phyloP scores from a whole-genome alignment of 1,140 invertebrate genomes.

The Pseudomyrmex flavicornis region DNA sequence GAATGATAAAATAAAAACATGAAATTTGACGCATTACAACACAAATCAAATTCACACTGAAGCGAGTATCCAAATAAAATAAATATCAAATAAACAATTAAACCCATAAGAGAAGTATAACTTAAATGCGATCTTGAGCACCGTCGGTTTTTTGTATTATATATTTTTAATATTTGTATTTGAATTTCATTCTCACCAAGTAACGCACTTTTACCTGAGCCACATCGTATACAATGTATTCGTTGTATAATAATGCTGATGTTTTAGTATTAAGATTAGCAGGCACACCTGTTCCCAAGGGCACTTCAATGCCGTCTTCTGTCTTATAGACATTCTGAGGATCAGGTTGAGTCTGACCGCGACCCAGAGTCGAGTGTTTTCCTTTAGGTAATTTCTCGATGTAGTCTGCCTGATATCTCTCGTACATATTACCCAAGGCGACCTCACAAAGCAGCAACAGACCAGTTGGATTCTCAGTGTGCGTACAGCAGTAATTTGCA shows the following conservation, averaged over 20 bases:
- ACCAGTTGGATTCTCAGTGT: constrained; percentile 89
- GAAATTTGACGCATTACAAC: background rate
- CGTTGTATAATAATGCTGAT: constrained; percentile 92
- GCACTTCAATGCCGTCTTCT: constrained; percentile 90
- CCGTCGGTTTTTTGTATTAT: background rate
- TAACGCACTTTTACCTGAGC: constrained; percentile 95
- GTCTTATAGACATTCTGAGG: constrained; percentile 82
- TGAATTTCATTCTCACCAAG: constrained; percentile 92
- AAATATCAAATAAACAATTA: no score
- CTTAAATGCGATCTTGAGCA: background rate
- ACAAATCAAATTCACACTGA: no score
- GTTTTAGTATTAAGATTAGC: constrained; percentile 78
- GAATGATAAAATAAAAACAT: background rate
- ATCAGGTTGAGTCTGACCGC: constrained; percentile 91
- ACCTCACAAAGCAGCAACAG: constrained; percentile 97
- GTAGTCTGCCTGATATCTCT: constrained; percentile 89
- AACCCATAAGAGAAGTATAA: background rate
- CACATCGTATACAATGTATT: constrained; percentile 96
- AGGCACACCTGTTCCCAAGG: constrained; percentile 87
- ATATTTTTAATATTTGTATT: constrained; percentile 85
- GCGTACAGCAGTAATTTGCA: constrained; percentile 98
- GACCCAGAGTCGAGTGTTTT: constrained; percentile 93
- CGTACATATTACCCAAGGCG: constrained; percentile 96
- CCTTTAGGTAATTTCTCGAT: constrained; percentile 92
- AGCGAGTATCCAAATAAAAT: no score